phyloP scores from a whole-genome alignment of 2,113 vertebrate species.

The Cygnus buccinator region DNA sequence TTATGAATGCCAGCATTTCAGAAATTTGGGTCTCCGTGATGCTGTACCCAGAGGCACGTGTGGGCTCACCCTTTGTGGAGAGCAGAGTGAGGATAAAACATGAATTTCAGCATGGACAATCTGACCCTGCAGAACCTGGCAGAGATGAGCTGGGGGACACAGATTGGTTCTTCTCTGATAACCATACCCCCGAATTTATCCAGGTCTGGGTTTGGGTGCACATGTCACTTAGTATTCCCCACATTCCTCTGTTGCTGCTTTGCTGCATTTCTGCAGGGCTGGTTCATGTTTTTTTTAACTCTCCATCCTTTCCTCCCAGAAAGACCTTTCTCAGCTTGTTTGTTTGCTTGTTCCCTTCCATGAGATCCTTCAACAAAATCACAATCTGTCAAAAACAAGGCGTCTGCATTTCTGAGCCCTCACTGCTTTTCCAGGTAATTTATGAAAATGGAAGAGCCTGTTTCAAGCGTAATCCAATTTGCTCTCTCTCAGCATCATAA shows the following conservation, averaged over 20 bases:
- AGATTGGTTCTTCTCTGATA: background rate
- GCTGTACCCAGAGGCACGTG: background rate
- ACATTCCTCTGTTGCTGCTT: background rate
- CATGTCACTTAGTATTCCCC: background rate
- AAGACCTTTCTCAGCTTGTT: background rate
- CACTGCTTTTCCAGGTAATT: background rate
- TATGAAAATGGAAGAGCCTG: slow-evolving; percentile 50
- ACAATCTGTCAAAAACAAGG: background rate
- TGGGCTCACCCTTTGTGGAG: background rate
- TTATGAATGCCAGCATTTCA: background rate
- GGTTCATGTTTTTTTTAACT: background rate
- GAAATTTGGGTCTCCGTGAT: background rate
- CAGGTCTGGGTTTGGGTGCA: background rate
- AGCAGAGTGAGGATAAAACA: background rate
- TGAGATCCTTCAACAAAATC: slow-evolving; percentile 3
- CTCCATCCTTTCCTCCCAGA: background rate
- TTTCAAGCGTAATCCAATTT: slow-evolving; percentile 56
- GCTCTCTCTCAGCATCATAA: slow-evolving; percentile 41
- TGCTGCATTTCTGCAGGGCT: background rate
- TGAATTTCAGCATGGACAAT: too few species aligned
- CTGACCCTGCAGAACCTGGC: background rate
- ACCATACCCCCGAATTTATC: background rate
- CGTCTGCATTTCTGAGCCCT: background rate
- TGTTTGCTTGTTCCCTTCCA: background rate
- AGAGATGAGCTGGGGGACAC: background rate